These are phyloP conservation scores for Smittia aterrima DNA, from an alignment of 2,888 invertebrate species.

Conservation along the genomic window DNA sequence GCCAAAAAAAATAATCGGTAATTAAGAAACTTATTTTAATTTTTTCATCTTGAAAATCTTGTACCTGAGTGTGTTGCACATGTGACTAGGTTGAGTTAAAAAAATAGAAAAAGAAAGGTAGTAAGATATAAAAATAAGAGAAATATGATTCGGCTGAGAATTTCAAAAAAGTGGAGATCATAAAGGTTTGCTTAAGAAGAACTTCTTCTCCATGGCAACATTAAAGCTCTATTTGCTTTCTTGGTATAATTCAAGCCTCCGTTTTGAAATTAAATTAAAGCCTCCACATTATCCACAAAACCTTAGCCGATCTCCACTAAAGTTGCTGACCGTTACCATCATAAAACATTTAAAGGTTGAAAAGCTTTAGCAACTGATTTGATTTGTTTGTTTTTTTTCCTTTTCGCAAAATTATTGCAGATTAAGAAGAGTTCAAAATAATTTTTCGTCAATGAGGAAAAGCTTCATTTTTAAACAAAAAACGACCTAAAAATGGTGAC, in stretches of 20 bases:
- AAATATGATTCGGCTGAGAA: background rate
- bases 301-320: background rate
- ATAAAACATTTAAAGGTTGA: background rate
- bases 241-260: conserved; percentile 17
- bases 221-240: background rate
- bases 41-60: conserved; percentile 43
- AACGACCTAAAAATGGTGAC: conserved; percentile 27
- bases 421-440: no score
- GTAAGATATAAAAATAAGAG: conserved; percentile 6
- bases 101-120: conserved; percentile 1
- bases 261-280: background rate
- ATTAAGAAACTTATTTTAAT: conserved; percentile 32
- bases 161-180: background rate
- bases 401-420: no score
- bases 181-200: background rate
- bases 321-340: background rate
- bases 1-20: background rate
- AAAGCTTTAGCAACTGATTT: background rate
- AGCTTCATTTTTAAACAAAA: background rate
- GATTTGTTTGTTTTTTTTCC: background rate
- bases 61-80: conserved; percentile 48
- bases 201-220: background rate
- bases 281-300: background rate
- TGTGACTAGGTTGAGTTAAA: conserved; percentile 47
- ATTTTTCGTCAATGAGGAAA: no score